Evolutionary conservation across 1,140 invertebrate species (phyloP).

Genomic region (Colletes gigas): DNA sequence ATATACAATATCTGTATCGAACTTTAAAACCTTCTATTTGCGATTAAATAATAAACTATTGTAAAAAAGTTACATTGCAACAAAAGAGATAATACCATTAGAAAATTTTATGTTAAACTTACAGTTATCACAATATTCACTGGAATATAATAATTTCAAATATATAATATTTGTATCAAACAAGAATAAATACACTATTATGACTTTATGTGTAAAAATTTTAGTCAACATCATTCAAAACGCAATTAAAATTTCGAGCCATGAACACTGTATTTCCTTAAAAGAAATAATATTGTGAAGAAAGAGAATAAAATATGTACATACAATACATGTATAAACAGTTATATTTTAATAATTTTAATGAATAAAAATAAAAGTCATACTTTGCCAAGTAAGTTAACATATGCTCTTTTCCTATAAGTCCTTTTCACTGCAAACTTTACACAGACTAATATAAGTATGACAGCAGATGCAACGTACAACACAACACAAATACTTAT

Average conservation of each 20-base stretch:
- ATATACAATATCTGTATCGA: neutral
- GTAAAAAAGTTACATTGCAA: neutral
- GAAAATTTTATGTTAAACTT: slow-evolving; percentile 22
- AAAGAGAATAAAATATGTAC: slow-evolving; percentile 31
- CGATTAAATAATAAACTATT: slow-evolving; percentile 12
- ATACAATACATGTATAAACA: slow-evolving; percentile 26
- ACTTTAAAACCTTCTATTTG: neutral
- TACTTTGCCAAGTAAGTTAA: slow-evolving; percentile 85
- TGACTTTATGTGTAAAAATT: slow-evolving; percentile 6
- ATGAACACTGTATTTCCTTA: neutral
- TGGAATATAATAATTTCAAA: slow-evolving; percentile 6
- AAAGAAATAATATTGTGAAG: neutral
- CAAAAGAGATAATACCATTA: neutral
- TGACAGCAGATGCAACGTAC: slow-evolving; percentile 85
- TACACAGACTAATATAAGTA: slow-evolving; percentile 89
- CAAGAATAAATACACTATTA: slow-evolving; percentile 20
- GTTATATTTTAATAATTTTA: neutral
- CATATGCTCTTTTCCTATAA: slow-evolving; percentile 86
- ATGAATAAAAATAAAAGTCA: slow-evolving; percentile 71
- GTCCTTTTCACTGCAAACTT: slow-evolving; percentile 87
- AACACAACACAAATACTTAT: slow-evolving; percentile 88
- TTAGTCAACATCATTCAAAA: slow-evolving; percentile 24
- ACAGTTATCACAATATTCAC: neutral
- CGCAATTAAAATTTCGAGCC: neutral
- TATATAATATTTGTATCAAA: slow-evolving; percentile 7